phyloP scores from a whole-genome alignment of 2,797 vertebrate species.

The Distichodus sexfasciatus region DNA sequence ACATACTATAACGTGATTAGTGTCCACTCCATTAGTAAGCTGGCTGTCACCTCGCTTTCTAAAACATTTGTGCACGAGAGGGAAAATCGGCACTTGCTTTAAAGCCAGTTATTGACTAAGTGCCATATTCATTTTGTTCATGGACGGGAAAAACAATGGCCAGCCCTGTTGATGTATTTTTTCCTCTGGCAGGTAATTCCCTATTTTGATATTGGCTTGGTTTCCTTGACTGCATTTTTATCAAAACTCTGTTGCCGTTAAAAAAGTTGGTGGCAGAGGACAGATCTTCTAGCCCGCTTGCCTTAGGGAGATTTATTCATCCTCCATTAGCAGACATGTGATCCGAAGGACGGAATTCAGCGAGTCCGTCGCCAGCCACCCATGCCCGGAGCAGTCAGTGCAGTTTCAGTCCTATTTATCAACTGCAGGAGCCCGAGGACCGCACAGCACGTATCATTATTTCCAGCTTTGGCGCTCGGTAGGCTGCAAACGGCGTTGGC shows the following conservation, averaged over 20 bases:
- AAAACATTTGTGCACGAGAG: not conserved
- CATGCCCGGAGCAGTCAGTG: not conserved
- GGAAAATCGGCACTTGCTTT: conserved; percentile 6
- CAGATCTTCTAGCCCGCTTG: not conserved
- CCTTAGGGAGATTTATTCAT: not conserved
- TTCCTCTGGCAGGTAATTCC: not conserved
- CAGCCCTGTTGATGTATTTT: not conserved
- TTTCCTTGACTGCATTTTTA: conserved; percentile 14
- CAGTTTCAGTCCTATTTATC: conserved; percentile 25
- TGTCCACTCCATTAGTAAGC: conserved; percentile 12
- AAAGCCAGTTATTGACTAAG: not conserved
- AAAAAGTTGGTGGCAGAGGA: not conserved
- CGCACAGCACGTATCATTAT: conserved; percentile 7
- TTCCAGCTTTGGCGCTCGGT: conserved; percentile 17
- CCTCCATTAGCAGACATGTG: not conserved
- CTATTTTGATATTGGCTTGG: not conserved
- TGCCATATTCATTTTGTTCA: conserved; percentile 1
- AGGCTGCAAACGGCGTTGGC: conserved; percentile 14
- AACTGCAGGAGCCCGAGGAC: conserved; percentile 14
- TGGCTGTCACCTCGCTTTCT: not conserved
- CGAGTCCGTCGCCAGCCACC: conserved; percentile 3
- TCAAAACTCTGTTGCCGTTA: not conserved
- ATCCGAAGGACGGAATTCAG: conserved; percentile 16
- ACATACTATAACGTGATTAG: conserved; percentile 7
- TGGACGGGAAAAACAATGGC: not conserved